Percentiles rank a stretch among this genome's conserved stretches.
Evolutionary conservation across 2,888 invertebrate species (phyloP).

Genomic region (Nymphalis c-album): DNA sequence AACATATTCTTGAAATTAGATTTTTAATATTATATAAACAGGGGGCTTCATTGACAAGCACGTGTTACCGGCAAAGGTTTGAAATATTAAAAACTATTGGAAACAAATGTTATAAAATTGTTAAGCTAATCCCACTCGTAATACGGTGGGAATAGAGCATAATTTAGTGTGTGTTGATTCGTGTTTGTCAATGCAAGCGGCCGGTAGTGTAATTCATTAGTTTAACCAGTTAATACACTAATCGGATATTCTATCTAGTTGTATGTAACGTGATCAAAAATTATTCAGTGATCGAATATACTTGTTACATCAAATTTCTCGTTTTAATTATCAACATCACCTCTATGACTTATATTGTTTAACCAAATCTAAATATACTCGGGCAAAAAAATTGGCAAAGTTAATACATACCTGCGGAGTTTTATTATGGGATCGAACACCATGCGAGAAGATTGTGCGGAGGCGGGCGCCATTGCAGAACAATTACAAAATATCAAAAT

Average conservation of each 20-base stretch:
- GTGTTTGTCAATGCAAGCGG: constrained; percentile 16
- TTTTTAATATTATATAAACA: constrained; percentile 20
- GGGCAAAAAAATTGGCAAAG: too few species aligned
- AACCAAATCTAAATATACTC: too few species aligned
- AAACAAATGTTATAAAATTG: neutral
- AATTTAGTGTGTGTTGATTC: neutral
- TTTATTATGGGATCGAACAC: too few species aligned
- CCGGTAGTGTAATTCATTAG: constrained; percentile 32
- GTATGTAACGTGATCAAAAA: constrained; percentile 62
- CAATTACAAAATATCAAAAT: too few species aligned
- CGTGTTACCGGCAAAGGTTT: too few species aligned
- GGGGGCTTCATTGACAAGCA: constrained; percentile 7
- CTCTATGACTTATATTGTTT: too few species aligned
- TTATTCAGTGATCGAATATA: constrained; percentile 80
- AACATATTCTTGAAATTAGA: constrained; percentile 29
- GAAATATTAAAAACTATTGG: neutral
- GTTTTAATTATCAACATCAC: constrained; percentile 25
- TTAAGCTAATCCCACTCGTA: neutral
- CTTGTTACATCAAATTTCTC: constrained; percentile 71
- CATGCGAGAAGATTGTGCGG: too few species aligned
- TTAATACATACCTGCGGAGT: too few species aligned
- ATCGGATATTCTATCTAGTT: constrained; percentile 68
- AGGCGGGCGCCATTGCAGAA: too few species aligned
- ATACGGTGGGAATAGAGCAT: neutral
- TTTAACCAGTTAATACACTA: constrained; percentile 41